Evolutionary conservation across 37 sponge, comb jelly and placozoan species (phyloP), one percentile per base, ranked within the genome.

Genomic region (Halichondria panicea): DNA sequence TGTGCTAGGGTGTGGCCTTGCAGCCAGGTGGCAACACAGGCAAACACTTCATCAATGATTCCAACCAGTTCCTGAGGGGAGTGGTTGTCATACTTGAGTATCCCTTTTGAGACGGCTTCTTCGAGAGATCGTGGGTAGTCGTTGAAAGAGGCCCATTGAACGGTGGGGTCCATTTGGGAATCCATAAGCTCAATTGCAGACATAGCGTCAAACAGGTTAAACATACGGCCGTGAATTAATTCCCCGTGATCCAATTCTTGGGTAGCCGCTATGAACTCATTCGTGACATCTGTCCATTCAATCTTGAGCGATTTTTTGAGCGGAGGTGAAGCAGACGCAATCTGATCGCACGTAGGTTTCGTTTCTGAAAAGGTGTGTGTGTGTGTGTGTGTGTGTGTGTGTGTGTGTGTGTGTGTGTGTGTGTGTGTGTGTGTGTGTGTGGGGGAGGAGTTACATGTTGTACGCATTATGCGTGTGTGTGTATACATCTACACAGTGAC

Each of bases 201-300:
- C 99, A 99, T 99, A 32, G 96, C 96, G 43, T 95, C 96, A 62
- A 83, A 84, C n/a, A 99, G 80, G 63, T 83, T 84, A 71, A 99
- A 99, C 59, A 74, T 55, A 42, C 63, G 36, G 40, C 84, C 93
- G 15, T 90, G 91, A 32, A 96, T 59, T 28, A 96, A 85, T 63
- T 89, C 87, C 0, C 94, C 94, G 5, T 70, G 81, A 0, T 31
- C 59, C 24, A 94, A 70, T 2, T 63, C 35, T 1, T 37, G 11
- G 11, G 85, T 87, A 5, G 78, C 63, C 28, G 31, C 4, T 3
- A 48, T 73, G 24, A 94, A 86, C 38, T 44, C 30, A 2, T 43
- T 73, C 0, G 94, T 86, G 9, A 89, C 79, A 57, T 86, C 87
- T 6, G 55, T 32, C 92, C 92, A 91, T 55, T 91, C 82, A 3